Evolutionary conservation across 2,113 vertebrate genomes (phyloP), one percentile per base, ranked within the genome.

Genomic region (Coturnix japonica): DNA sequence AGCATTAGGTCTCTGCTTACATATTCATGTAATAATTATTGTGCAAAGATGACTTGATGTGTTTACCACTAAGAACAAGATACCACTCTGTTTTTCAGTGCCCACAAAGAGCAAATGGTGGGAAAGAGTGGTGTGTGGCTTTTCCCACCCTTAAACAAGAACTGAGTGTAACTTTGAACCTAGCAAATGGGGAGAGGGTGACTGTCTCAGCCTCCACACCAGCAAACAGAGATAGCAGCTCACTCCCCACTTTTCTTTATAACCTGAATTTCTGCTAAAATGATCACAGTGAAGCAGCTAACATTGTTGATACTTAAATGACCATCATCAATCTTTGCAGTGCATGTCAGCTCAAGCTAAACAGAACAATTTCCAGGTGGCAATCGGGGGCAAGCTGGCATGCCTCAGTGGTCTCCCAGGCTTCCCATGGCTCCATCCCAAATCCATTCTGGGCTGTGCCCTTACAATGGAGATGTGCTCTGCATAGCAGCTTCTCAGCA

Each of bases 381-480:
- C 9, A 63, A 19, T 35, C 2, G 1, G 13, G 21, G 11, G 2
- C 7, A 85, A 26, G 22, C 18, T 73, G 51, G 9, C 22, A 72
- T 39, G 33, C 18, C 10, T 60, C 1, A 2, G 15, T 60, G 31
- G 8, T 11, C 25, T 63, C 37, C 15, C 14, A 3, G 5, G 1
- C 7, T 81, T 72, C 21, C n/a, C 1, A 0, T 10, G 47, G 20
- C 12, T 76, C 0, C 8, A 11, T 6, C 4, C 6, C 16, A 65
- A 59, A 23, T 13, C 11, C 54, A 43, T 3, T 6, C n/a, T 46
- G 16, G 64, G 20, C 26, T 61, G 6, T 57, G 16, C 7, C 11
- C 13, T 11, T 21, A 14, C 6, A 17, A 9, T 25, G 14, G 37
- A 66, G 33, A 54, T 31, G 19, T 11, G 9, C 2, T 82, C 7